phyloP scores from a whole-genome alignment of 1,140 invertebrate genomes.

The Phymastichus coffea region DNA sequence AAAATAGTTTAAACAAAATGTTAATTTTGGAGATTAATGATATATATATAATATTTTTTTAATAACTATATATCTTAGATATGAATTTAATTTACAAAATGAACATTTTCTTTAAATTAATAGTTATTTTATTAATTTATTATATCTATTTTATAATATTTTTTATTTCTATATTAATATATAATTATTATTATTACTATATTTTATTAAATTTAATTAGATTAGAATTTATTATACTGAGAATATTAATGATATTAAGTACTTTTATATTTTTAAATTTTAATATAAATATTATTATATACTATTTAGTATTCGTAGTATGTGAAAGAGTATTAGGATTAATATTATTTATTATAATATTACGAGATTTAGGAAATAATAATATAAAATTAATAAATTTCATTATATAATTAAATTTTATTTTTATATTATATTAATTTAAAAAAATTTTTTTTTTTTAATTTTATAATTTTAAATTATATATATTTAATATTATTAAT shows the following conservation, averaged over 20 bases:
- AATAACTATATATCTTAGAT: no score
- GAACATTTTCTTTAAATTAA: no score
- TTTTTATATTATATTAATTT: conserved; percentile 46
- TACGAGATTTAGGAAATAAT: conserved; percentile 60
- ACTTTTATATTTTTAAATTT: no score
- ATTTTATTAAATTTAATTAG: conserved; percentile 56
- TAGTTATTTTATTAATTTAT: conserved; percentile 58
- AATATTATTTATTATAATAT: conserved; percentile 61
- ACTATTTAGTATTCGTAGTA: no score
- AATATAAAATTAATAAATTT: conserved; percentile 58
- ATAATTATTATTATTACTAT: conserved; percentile 54
- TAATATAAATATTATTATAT: no score
- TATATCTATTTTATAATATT: conserved; percentile 44
- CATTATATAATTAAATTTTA: conserved; percentile 58
- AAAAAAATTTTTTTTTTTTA: conserved; percentile 31
- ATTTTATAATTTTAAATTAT: conserved; percentile 49
- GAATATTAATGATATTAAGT: conserved; percentile 52
- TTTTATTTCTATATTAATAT: conserved; percentile 45
- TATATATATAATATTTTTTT: no score
- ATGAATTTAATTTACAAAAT: no score
- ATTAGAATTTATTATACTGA: conserved; percentile 59
- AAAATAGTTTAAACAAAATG: conserved; percentile 60
- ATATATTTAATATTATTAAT: no score
- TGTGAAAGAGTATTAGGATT: conserved; percentile 62
- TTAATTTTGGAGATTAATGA: conserved; percentile 64